Conservation (phyloP, 1,140 invertebrate genomes). For the Samia ricini region DNA sequence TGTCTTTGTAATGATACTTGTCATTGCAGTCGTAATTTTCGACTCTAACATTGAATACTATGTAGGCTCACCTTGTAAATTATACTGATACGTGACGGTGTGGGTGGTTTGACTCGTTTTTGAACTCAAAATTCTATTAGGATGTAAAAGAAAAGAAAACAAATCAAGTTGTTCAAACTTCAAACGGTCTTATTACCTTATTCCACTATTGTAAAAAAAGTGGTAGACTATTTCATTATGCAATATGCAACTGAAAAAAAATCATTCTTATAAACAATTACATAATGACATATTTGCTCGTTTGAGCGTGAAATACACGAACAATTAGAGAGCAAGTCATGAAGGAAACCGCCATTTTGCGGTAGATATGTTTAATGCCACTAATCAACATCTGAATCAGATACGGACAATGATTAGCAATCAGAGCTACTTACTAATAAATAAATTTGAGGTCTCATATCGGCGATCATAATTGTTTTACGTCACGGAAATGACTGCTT, state of each 20-base stretch:
- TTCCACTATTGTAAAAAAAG: no score
- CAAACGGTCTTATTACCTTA: no score
- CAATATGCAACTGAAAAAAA: neutral
- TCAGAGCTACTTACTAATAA: constrained; percentile 14
- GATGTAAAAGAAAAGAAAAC: no score
- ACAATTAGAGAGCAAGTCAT: neutral
- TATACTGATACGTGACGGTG: no score
- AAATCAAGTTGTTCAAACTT: no score
- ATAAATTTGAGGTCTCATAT: constrained; percentile 7
- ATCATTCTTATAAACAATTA: neutral
- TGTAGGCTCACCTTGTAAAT: no score
- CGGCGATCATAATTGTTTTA: constrained; percentile 34
- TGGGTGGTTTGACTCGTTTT: no score
- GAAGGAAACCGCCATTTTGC: constrained; percentile 2
- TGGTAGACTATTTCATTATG: neutral
- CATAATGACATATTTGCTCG: neutral
- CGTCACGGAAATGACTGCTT: constrained; percentile 35
- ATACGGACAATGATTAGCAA: constrained; percentile 20
- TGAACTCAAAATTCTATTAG: no score
- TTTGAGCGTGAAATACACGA: neutral
- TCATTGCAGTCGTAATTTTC: no score
- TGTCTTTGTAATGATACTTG: no score
- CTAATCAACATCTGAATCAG: constrained; percentile 31
- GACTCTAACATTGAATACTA: no score
- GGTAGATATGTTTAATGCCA: constrained; percentile 4